Evolutionary conservation across 2,113 vertebrate genomes (phyloP).

Genomic region (Cryptoleucopteryx plumbea): DNA sequence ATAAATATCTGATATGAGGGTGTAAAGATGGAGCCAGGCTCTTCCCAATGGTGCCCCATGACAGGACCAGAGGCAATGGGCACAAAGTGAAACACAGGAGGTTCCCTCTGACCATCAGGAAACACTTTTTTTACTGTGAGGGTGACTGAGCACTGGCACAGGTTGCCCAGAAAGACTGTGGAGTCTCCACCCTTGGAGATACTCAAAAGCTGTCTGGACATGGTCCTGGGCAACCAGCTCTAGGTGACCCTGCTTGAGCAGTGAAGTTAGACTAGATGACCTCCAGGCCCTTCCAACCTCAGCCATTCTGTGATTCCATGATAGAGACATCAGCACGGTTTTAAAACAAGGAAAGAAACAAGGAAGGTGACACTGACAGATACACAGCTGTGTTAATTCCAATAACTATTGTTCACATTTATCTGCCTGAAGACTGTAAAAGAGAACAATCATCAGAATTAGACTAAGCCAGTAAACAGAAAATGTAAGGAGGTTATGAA

Average conservation of each 20-base stretch:
- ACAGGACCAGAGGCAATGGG: neutral
- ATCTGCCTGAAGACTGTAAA: neutral
- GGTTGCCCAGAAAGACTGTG: neutral
- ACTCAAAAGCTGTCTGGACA: neutral
- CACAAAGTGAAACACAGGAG: neutral
- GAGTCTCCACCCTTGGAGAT: neutral
- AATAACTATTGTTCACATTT: neutral
- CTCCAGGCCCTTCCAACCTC: neutral
- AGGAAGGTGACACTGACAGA: neutral
- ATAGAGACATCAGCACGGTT: neutral
- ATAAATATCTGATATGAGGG: neutral
- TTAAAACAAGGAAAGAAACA: neutral
- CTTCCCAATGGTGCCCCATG: neutral
- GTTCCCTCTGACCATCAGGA: neutral
- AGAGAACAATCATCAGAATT: neutral
- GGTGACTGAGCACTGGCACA: neutral
- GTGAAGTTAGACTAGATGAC: neutral
- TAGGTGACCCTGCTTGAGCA: neutral
- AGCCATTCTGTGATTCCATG: neutral
- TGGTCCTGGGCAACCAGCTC: neutral
- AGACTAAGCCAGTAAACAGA: neutral
- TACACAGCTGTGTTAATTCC: neutral
- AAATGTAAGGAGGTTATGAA: neutral
- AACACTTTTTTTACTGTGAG: neutral
- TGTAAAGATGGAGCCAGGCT: neutral